Evolutionary conservation across 2,888 invertebrate species (phyloP), one percentile per base, ranked within the genome.

Genomic region (Deilephila elpenor): DNA sequence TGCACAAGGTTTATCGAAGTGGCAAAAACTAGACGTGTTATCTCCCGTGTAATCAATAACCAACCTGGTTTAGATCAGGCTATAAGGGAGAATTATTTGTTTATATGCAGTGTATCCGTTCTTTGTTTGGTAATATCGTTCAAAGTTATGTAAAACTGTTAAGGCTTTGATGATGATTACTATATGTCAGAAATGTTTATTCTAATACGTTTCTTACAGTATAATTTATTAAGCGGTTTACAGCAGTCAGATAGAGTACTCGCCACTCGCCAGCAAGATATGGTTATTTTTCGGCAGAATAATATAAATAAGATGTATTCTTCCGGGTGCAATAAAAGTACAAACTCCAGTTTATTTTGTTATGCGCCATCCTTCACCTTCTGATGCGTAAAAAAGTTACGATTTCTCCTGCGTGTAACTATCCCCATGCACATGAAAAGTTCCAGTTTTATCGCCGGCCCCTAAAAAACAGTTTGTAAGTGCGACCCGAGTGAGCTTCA

Each of bases 1-100:
- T 67, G 64, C 64, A 67, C 64, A 67, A 67, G 44, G 44, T 67
- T 67, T 56, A 56, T 56, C 56, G 19, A n/a, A 17, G 67, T 25
- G 17, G 20, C 64, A 64, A n/a, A 20, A 20, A 14, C 25, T 44
- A 5, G 44, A 25, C 14, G 3, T 17, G 25, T 11, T 67, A 44
- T 37, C 51, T 17, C 25, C 51, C 14, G 51, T 17, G 17, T 67
- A 67, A 25, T 51, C 25, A 25, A 51, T 25, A 25, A 56, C 56
- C 56, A 56, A 56, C 37, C 20, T 20, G 11, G 3, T 51, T 29
- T 29, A 14, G 8, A 6, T n/a, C 11, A 37, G 25, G 8, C 19
- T 19, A 4, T 5, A n/a, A n/a, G 56, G 56, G 56, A 56, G 17
- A n/a, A 11, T 14, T 3, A 11, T 44, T 25, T 44, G 44, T 44